Evolutionary conservation across 2,888 invertebrate genomes (phyloP).

Genomic region (Encarsia formosa): DNA sequence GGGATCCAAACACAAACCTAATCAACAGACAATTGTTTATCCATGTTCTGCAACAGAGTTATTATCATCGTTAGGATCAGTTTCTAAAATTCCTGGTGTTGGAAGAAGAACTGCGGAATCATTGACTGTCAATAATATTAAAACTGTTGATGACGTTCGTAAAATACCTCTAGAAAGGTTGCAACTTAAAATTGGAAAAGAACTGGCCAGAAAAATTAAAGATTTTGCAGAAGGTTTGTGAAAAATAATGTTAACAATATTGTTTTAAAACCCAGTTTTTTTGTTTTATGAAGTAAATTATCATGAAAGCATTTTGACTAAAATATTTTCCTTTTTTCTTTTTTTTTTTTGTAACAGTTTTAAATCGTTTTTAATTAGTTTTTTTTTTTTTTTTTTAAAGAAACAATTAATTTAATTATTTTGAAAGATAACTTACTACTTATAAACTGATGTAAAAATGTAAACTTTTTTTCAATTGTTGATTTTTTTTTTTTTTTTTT

Average conservation of each 20-base stretch:
- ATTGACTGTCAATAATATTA: slow-evolving; percentile 56
- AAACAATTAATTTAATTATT: too few relatives aligned
- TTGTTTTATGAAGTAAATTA: too few relatives aligned
- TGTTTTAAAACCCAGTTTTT: too few relatives aligned
- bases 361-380: too few relatives aligned
- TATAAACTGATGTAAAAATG: not conserved
- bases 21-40: slow-evolving; percentile 75
- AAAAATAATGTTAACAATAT: not conserved
- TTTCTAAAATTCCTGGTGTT: slow-evolving; percentile 70
- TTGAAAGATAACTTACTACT: too few relatives aligned
- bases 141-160: slow-evolving; percentile 66
- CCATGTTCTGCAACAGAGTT: slow-evolving; percentile 66
- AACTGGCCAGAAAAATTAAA: slow-evolving; percentile 66
- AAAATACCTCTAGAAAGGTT: slow-evolving; percentile 59
- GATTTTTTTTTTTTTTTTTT: not conserved
- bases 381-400: too few relatives aligned
- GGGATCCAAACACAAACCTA: slow-evolving; percentile 71
- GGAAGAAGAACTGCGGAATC: slow-evolving; percentile 66
- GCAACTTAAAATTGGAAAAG: slow-evolving; percentile 59
- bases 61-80: slow-evolving; percentile 61
- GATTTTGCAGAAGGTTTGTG: slow-evolving; percentile 64
- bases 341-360: too few relatives aligned
- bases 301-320: too few relatives aligned
- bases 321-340: too few relatives aligned
- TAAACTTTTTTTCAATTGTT: too few relatives aligned